Conservation (phyloP, 1,140 invertebrate genomes). For the Leptinotarsa undecemlineata region DNA sequence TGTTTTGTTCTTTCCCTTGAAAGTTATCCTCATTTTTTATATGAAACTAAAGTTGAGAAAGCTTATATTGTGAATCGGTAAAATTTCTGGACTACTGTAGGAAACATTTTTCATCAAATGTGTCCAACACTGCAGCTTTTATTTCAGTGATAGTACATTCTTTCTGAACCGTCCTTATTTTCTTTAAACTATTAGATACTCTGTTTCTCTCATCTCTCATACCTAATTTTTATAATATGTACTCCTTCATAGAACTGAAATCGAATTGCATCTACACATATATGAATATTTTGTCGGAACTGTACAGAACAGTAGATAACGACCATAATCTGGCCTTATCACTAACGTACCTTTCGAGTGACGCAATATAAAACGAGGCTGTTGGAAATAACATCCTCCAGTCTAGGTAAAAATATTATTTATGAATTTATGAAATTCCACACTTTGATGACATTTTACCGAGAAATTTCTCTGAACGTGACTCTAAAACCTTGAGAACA, state of each 20-base stretch:
- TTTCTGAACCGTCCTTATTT: too few relatives aligned
- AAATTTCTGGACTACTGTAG: too few relatives aligned
- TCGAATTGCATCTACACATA: neutral
- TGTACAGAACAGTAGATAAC: conserved; percentile 14
- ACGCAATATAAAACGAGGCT: conserved; percentile 20
- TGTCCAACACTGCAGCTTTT: too few relatives aligned
- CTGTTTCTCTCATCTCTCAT: too few relatives aligned
- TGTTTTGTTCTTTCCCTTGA: too few relatives aligned
- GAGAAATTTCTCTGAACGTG: neutral
- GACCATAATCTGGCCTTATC: conserved; percentile 17
- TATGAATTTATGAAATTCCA: conserved; percentile 22
- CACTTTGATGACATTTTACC: neutral
- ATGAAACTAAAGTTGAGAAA: too few relatives aligned
- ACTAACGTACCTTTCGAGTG: conserved; percentile 8
- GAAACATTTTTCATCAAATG: too few relatives aligned
- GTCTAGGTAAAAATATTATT: conserved; percentile 17
- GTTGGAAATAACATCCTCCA: conserved; percentile 17
- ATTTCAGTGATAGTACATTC: too few relatives aligned
- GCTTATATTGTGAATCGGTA: too few relatives aligned
- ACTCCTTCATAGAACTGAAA: neutral
- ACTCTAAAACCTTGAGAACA: neutral
- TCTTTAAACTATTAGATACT: too few relatives aligned
- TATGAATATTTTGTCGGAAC: conserved; percentile 15
- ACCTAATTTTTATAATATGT: too few relatives aligned
- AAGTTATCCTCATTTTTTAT: too few relatives aligned